Evolutionary conservation across 2,113 vertebrate species (phyloP), one percentile per base, ranked within the genome.

Genomic region (Tiliqua scincoides): DNA sequence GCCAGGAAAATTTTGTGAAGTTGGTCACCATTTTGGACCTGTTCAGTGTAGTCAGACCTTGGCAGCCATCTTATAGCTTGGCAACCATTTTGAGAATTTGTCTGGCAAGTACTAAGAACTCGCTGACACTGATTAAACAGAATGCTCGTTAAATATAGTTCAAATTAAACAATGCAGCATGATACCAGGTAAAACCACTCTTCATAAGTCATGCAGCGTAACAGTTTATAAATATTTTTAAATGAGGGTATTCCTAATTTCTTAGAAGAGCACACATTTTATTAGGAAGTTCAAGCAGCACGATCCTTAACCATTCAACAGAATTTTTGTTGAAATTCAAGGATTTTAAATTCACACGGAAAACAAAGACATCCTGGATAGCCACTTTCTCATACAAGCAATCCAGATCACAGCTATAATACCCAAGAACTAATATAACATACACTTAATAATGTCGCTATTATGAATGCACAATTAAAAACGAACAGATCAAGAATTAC

Each of bases 41-140:
- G 94, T 91, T 93, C 94, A 70, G 85, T 92, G 92, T 89, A 95
- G 92, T 92, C 95, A 94, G 95, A 96, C 95, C 95, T 97, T 99
- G 98, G 98, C 98, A 99, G 98, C 98, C 98, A 99, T 99, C 97
- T 99, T 98, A 97, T 97, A 96, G 97, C 96, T 96, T 99, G 98
- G 98, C 98, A 99, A 98, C 98, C 98, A 99, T 99, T 98, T 99
- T 98, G 97, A 97, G 96, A 96, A 97, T 97, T 95, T 97, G 96
- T 96, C 95, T 97, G 97, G 96, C 96, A 96, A 89, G 94, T 95
- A 95, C 96, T 97, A 97, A 97, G 96, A 95, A 91, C 92, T 95
- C 94, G 95, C 97, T 96, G 96, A 95, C 94, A 91, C 92, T 94
- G 93, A 96, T 96, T 96, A 95, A 97, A 96, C 95, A 96, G 96